Conservation (phyloP, 2,113 vertebrate species). For the Trachemys scripta region DNA sequence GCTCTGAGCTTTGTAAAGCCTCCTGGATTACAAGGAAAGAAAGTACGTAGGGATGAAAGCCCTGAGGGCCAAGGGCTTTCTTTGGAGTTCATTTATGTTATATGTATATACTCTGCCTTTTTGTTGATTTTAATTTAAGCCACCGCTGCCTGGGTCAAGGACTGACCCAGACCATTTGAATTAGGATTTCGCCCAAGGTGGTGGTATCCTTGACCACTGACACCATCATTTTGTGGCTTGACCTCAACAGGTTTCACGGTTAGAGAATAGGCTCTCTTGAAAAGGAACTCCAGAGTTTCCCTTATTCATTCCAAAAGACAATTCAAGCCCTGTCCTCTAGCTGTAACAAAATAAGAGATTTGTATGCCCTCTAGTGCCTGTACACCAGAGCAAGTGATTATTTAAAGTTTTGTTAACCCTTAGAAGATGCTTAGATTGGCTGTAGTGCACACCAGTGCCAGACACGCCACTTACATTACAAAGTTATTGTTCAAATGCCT, state of each 20-base stretch:
- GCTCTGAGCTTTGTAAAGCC: too few relatives aligned
- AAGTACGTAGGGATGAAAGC: too few relatives aligned
- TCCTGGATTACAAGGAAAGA: too few relatives aligned
- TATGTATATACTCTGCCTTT: too few relatives aligned
- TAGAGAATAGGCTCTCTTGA: slow-evolving; percentile 4
- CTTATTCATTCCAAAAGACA: not conserved
- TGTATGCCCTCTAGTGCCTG: not conserved
- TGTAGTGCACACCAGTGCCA: not conserved
- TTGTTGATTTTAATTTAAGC: too few relatives aligned
- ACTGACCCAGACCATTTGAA: too few relatives aligned
- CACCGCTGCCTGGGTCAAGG: too few relatives aligned
- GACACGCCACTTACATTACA: not conserved
- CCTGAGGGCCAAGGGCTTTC: too few relatives aligned
- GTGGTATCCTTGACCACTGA: too few relatives aligned
- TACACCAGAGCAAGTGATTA: slow-evolving; percentile 30
- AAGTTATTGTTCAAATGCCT: not conserved
- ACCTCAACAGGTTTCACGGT: slow-evolving; percentile 3
- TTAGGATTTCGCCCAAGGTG: too few relatives aligned
- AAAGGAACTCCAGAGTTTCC: slow-evolving; percentile 2
- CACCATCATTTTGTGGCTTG: not conserved
- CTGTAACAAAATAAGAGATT: not conserved
- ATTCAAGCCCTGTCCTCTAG: not conserved
- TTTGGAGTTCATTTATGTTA: too few relatives aligned
- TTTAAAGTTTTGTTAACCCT: slow-evolving; percentile 35
- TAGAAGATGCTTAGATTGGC: not conserved